Evolutionary conservation across 2,113 vertebrate species (phyloP).

Genomic region (Odobenus rosmarus): DNA sequence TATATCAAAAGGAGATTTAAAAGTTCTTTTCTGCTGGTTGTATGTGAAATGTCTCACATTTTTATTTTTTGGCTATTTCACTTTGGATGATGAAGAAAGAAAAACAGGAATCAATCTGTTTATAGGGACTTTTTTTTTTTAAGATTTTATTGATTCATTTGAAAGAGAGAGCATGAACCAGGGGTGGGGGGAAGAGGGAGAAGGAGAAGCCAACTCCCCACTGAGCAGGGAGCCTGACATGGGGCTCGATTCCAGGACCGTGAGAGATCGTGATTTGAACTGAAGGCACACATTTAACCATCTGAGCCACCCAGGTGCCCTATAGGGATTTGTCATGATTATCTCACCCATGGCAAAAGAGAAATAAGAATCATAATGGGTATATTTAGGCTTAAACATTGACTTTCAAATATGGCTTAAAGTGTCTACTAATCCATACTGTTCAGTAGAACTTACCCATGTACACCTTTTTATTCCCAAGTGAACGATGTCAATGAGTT

Average conservation of each 20-base stretch:
- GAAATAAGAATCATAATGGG: not conserved
- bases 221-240: not conserved
- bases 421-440: not conserved
- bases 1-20: not conserved
- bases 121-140: not conserved
- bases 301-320: not conserved
- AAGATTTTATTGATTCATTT: not conserved
- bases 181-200: not conserved
- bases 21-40: not conserved
- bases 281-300: not conserved
- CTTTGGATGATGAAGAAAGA: not conserved
- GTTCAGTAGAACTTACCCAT: not conserved
- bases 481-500: not conserved
- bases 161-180: not conserved
- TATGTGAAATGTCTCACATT: not conserved
- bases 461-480: not conserved
- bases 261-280: not conserved
- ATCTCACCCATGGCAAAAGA: not conserved
- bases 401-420: not conserved
- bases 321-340: not conserved
- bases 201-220: not conserved
- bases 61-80: slow-evolving; percentile 12
- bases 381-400: not conserved
- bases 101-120: not conserved
- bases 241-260: not conserved